These are phyloP conservation scores for Phycodurus eques DNA, from an alignment of 2,113 vertebrate genomes.

Conservation along the genomic window DNA sequence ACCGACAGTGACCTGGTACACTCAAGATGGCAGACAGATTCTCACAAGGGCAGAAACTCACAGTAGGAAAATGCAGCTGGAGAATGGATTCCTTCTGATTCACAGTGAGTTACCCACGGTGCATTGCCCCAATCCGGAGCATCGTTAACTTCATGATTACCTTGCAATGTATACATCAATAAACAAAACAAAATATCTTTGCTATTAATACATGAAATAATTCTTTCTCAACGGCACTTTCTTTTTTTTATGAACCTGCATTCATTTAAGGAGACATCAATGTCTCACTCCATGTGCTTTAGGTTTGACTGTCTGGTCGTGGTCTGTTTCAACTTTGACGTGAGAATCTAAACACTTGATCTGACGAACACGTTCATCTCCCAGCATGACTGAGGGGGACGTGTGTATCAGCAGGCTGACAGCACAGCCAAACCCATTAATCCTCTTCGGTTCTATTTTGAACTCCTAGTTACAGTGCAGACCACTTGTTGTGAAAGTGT, in stretches of 20 bases:
- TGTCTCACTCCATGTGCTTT: constrained; percentile 2
- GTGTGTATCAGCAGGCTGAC: constrained; percentile 43
- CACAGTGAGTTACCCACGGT: constrained; percentile 76
- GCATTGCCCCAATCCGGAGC: constrained; percentile 12
- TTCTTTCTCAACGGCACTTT: neutral
- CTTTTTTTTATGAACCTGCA: constrained; percentile 26
- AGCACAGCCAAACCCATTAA: constrained; percentile 55
- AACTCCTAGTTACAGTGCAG: constrained; percentile 44
- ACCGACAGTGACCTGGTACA: constrained; percentile 76
- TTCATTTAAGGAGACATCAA: constrained; percentile 19
- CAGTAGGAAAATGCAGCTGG: constrained; percentile 51
- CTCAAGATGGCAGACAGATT: constrained; percentile 70
- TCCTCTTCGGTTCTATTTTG: constrained; percentile 62
- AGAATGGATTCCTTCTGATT: constrained; percentile 76
- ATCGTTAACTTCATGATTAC: constrained; percentile 3
- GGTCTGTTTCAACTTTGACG: constrained; percentile 22
- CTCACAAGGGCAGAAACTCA: constrained; percentile 11
- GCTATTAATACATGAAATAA: too few relatives aligned
- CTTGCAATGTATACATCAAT: neutral
- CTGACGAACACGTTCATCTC: constrained; percentile 35
- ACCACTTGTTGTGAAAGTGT: constrained; percentile 30
- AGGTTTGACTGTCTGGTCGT: constrained; percentile 25
- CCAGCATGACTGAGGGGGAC: constrained; percentile 26
- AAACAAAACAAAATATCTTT: neutral
- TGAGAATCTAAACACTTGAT: constrained; percentile 26